Percentiles rank a stretch among this genome's conserved stretches.
These are phyloP conservation scores for Ctenochaetus hawaiiensis DNA, from an alignment of 2,797 vertebrate genomes.

Conservation along the genomic window DNA sequence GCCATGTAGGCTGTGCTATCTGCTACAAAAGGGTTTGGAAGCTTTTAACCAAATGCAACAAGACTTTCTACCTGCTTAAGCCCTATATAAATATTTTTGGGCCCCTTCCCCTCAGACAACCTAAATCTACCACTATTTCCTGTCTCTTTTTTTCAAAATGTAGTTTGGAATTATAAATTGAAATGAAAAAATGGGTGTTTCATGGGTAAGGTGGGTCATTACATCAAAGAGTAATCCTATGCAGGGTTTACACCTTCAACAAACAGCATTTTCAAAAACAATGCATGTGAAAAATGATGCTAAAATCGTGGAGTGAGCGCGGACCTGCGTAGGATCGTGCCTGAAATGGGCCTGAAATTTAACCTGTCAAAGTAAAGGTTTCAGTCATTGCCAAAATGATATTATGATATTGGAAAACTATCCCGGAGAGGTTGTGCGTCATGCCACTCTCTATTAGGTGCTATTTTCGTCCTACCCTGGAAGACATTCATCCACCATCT, in stretches of 20 bases:
- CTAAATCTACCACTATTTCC: neutral
- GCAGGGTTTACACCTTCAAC: neutral
- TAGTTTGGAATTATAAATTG: neutral
- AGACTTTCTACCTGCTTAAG: neutral
- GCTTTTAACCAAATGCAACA: neutral
- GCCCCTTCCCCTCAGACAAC: neutral
- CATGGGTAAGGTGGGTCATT: neutral
- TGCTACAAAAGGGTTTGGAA: neutral
- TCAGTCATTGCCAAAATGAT: constrained; percentile 58
- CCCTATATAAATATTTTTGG: neutral
- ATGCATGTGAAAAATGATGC: neutral
- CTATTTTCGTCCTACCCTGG: constrained; percentile 81
- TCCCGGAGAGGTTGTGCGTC: constrained; percentile 72
- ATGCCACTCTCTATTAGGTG: constrained; percentile 80
- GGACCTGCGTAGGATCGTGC: constrained; percentile 23
- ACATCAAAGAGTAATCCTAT: constrained; percentile 8
- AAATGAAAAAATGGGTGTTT: neutral
- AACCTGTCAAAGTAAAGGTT: constrained; percentile 68
- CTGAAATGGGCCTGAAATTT: constrained; percentile 70
- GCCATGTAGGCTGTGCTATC: neutral
- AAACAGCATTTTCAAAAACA: constrained; percentile 29
- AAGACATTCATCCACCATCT: constrained; percentile 81
- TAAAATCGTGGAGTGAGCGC: constrained; percentile 5
- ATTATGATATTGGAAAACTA: constrained; percentile 76
- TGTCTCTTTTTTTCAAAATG: neutral